Base-by-base conservation (phyloP, 30 jellyfish, hydroid and myxozoan species). In the Catostylus mosaicus region DNA sequence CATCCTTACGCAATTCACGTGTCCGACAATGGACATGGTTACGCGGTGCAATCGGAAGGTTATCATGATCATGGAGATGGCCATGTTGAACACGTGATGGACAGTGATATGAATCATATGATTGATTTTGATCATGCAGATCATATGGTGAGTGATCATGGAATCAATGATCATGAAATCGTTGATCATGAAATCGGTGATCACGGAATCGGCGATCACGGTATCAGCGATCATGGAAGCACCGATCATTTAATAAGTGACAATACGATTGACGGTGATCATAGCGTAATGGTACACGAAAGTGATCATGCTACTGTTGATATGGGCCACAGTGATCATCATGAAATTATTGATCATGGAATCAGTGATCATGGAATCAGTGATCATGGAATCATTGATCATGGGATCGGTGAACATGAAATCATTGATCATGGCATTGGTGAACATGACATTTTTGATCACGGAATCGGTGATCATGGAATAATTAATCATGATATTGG, bases 21-120 rank as follows among this genome's bases (percentile, higher is more conserved):
- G 45, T 33, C 83, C 14, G 91, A 80, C 47, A 56, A 67, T 69
- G 91, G 91, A 30, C 91, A 80, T n/a, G 91, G 91, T 14, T 80
- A 80, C 54, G 75, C 83, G 14, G 83, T 54, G 37, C 77, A 40
- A 1, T 32, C 88, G 3, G 78, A 57, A 30, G 78, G 27, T 6
- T 60, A 54, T 47, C 88, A 76, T 54, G 88, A 54, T 75, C 77
- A 75, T 45, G 66, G 45, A 30, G 62, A 38, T 60, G 63, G 30
- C 1, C 76, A 60, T 8, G 77, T 62, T 22, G 88, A 76, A 35
- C 77, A 76, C 36, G 57, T 57, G 23, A 38, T 34, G 48, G 88
- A 59, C 26, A 59, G 63, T 36, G 88, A 76, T 16, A 4, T 74
- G 14, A 30, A 54, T 46, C 85, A 74, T 24, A 8, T 46, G 52